Evolutionary conservation across 2,888 invertebrate species (phyloP), one percentile per base, ranked within the genome.

Genomic region (Lepidocyrtoides sp.): DNA sequence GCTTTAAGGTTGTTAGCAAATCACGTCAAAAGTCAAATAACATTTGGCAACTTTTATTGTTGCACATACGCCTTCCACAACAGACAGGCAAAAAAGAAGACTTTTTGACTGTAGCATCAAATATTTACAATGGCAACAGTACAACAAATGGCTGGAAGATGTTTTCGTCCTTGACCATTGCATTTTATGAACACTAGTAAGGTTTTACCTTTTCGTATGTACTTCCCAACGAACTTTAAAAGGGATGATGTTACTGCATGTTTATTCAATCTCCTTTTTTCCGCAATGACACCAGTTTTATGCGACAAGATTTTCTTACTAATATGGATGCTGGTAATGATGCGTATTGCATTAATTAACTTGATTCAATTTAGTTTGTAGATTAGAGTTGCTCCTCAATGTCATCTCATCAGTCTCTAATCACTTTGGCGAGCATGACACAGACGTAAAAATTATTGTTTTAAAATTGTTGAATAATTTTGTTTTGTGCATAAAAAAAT

Each of bases 31-130:
- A 17, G 29, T 79, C 57, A 81, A 17, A 81, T 44, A 85, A 8
- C 29, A 85, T 85, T 85, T 72, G 10, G 85, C 57, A 54, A 85
- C 41, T 85, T 85, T 54, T 60, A 85, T 72, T 85, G 72, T 54
- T 72, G 20, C 57, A 44, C 32, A 14, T 29, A 72, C 14, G 41
- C 51, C 20, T 63, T 12, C 29, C 29, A 44, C 63, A 54, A 32
- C 17, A 54, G n/a, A n/a, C n/a, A n/a, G n/a, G n/a, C n/a, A n/a
- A n/a, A n/a, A n/a, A n/a, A n/a, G n/a, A n/a, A n/a, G n/a, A n/a
- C n/a, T n/a, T n/a, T n/a, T n/a, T n/a, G n/a, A n/a, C n/a, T n/a
- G n/a, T n/a, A n/a, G n/a, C n/a, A n/a, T n/a, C n/a, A 54, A 41
- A 63, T 17, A 54, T 81, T 12, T 51, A 10, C 20, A 82, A 7